Evolutionary conservation across 1,140 invertebrate genomes (phyloP), one percentile per base, ranked within the genome.

Genomic region (Chlorops oryzae): DNA sequence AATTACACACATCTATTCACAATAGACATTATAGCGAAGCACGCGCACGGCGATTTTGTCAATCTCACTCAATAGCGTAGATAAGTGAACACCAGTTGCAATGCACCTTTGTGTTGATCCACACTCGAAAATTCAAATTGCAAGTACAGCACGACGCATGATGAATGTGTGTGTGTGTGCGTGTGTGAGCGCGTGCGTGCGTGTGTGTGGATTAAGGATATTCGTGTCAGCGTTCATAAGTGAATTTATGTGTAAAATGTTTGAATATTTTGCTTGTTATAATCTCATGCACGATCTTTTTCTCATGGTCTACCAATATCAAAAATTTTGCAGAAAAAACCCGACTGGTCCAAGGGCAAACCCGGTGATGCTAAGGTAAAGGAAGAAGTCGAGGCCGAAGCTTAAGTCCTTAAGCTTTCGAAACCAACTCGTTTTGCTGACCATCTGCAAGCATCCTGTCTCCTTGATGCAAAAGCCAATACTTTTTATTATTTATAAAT

Each of bases 331-430:
- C 84, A 89, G 86, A 90, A 90, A 81, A 90, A 90, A 78, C 87
- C 88, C 62, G 87, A 90, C 77, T 90, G 87, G 88, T 89, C 88
- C 70, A 90, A 90, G 81, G 87, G 87, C 76, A 81, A 81, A 66
- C 78, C 79, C 73, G 86, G 85, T 70, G 87, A 88, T 70, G 83
- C 84, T 65, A 88, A 89, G 86, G 86, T 88, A 87, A 88, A 88
- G 78, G 86, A 87, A 74, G 85, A 88, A 74, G 85, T 83, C 74
- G 85, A 87, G 77, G 85, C 83, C 84, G 87, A 83, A 86, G 75
- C 75, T 63, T 70, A 72, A 72, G 58, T 59, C 53, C 59, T n/a
- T n/a, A n/a, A n/a, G n/a, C n/a, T n/a, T n/a, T 54, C 56, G 56
- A 61, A 54, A 57, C 62, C 62, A 64, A n/a, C n/a, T n/a, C n/a